phyloP scores from a whole-genome alignment of 2,113 vertebrate species.

The Neotragus pygmaeus region DNA sequence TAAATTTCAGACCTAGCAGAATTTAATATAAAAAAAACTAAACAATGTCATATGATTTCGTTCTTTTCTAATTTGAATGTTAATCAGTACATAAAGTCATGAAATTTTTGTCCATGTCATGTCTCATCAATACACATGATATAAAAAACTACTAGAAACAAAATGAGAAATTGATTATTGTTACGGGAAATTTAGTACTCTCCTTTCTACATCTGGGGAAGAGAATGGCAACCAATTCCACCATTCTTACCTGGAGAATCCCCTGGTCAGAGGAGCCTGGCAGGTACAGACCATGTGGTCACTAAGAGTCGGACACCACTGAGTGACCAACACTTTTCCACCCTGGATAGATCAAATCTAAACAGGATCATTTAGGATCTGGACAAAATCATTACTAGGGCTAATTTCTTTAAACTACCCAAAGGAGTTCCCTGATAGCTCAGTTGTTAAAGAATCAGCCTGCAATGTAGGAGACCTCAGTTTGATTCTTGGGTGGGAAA shows the following conservation, averaged over 20 bases:
- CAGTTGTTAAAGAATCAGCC: background rate
- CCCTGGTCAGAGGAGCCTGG: background rate
- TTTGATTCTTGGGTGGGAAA: background rate
- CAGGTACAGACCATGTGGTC: background rate
- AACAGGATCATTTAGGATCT: background rate
- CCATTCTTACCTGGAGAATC: background rate
- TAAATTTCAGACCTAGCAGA: background rate
- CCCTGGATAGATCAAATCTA: background rate
- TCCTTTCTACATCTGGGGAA: background rate
- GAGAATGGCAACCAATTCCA: background rate
- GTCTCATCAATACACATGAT: background rate
- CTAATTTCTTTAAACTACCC: background rate
- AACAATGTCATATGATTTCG: background rate
- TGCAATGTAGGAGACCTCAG: background rate
- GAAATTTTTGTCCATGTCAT: background rate
- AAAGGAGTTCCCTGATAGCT: background rate
- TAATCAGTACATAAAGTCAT: background rate
- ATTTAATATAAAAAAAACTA: background rate
- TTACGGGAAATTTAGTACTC: background rate
- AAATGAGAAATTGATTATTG: background rate
- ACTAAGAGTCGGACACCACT: background rate
- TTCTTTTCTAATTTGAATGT: background rate
- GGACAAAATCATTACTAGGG: background rate
- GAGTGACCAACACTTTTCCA: background rate
- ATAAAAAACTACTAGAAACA: background rate